Conservation (phyloP, 2,113 vertebrate genomes). For the Aptenodytes patagonicus region DNA sequence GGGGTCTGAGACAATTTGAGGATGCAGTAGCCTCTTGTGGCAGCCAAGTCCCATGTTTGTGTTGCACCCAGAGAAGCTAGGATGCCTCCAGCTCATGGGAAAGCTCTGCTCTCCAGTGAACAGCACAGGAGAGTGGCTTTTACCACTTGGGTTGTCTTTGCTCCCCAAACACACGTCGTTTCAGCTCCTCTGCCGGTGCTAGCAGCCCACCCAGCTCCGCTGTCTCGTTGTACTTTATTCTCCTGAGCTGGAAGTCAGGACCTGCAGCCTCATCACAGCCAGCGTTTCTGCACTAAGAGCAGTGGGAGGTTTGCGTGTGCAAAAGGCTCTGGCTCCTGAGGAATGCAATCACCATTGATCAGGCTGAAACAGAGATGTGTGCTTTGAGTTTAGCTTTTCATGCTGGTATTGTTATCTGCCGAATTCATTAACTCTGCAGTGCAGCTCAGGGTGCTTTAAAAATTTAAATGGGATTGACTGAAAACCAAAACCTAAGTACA, state of each 20-base stretch:
- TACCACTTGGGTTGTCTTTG: accelerated
- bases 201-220: not conserved
- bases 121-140: not conserved
- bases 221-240: not conserved
- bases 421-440: not conserved
- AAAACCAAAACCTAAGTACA: not conserved
- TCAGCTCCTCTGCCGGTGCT: not conserved
- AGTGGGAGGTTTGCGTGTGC: accelerated
- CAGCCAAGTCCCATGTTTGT: not conserved
- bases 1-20: not conserved
- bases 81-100: not conserved
- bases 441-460: slow-evolving; percentile 7
- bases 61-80: not conserved
- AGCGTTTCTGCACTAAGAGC: accelerated
- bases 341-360: not conserved
- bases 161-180: accelerated
- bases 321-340: not conserved
- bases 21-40: not conserved
- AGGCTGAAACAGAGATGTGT: not conserved
- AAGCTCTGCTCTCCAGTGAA: not conserved
- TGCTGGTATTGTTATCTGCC: not conserved
- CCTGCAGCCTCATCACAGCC: too few species aligned
- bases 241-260: not conserved
- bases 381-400: not conserved
- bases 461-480: slow-evolving; percentile 7